These are phyloP conservation scores for Drosophila picticornis DNA, from an alignment of 2,888 invertebrate genomes.

Conservation along the genomic window DNA sequence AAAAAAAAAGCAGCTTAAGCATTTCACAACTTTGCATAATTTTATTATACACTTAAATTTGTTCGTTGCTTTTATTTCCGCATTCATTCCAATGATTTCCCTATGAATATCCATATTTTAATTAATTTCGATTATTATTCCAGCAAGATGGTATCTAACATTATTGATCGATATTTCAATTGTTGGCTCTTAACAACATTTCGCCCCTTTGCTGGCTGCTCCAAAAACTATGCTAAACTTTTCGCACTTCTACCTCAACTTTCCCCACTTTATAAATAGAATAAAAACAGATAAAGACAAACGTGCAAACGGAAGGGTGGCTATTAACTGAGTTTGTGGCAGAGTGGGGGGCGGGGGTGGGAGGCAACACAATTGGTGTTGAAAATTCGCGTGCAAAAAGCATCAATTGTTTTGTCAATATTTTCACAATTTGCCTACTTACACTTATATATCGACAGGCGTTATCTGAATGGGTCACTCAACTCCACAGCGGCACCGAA, in stretches of 20 bases:
- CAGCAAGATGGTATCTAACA: constrained; percentile 4
- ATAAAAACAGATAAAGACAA: constrained; percentile 25
- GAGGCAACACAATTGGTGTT: not conserved
- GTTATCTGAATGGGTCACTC: constrained; percentile 56
- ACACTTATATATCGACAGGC: constrained; percentile 46
- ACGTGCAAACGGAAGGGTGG: not conserved
- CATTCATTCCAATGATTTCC: not conserved
- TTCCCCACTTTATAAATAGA: constrained; percentile 44
- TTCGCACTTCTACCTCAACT: constrained; percentile 26
- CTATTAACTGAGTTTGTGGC: not conserved
- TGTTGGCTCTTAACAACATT: not conserved
- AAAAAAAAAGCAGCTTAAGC: not conserved
- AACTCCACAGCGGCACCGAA: constrained; percentile 39
- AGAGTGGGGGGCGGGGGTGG: not conserved
- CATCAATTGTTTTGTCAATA: constrained; percentile 80
- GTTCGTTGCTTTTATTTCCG: not conserved
- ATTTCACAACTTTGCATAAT: not conserved
- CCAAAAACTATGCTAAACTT: constrained; percentile 55
- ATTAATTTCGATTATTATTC: constrained; percentile 17
- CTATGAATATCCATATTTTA: not conserved
- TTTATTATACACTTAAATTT: constrained; percentile 1
- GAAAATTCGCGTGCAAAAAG: constrained; percentile 58
- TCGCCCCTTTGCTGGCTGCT: constrained; percentile 11
- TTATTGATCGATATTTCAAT: constrained; percentile 44
- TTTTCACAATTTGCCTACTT: constrained; percentile 72